A percentile compares a stretch with the other conserved stretches of the same genome.
These are phyloP conservation scores for Prietella phreatophila DNA, from an alignment of 2,113 vertebrate genomes.

Conservation along the genomic window DNA sequence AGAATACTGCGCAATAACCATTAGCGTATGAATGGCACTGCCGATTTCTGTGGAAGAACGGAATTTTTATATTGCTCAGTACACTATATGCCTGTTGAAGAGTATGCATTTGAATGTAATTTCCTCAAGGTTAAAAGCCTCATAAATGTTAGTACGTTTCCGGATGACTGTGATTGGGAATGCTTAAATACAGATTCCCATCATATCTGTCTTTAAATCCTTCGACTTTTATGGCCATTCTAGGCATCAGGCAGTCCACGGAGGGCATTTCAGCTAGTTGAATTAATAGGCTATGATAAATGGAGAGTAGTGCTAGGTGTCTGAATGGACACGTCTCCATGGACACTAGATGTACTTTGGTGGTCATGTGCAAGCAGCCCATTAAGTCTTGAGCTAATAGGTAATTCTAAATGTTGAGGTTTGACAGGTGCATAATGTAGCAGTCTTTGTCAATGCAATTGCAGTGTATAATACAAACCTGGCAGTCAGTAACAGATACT, in stretches of 20 bases:
- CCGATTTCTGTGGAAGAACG: not conserved
- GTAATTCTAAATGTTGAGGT: slow-evolving; percentile 38
- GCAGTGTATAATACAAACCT: slow-evolving; percentile 31
- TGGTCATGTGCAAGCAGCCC: slow-evolving; percentile 27
- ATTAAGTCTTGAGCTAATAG: slow-evolving; percentile 43
- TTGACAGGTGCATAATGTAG: slow-evolving; percentile 27
- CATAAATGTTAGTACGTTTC: slow-evolving; percentile 28
- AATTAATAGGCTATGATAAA: slow-evolving; percentile 26
- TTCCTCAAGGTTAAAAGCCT: slow-evolving; percentile 38
- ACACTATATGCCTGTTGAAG: not conserved
- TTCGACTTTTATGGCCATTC: slow-evolving; percentile 25
- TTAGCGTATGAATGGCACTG: not conserved
- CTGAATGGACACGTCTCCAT: slow-evolving; percentile 13
- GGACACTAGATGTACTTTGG: slow-evolving; percentile 35
- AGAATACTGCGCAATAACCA: not conserved
- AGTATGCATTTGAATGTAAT: slow-evolving; percentile 34
- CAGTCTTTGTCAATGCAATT: slow-evolving; percentile 13
- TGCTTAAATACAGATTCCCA: slow-evolving; percentile 9
- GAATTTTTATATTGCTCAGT: not conserved
- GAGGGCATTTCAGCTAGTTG: not conserved
- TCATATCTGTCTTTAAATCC: slow-evolving; percentile 24
- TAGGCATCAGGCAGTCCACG: not conserved
- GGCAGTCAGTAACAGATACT: slow-evolving; percentile 36
- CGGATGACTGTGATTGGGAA: slow-evolving; percentile 26
- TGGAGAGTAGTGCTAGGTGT: not conserved